phyloP scores from a whole-genome alignment of 2,113 vertebrate genomes.

The Nettapus auritus region DNA sequence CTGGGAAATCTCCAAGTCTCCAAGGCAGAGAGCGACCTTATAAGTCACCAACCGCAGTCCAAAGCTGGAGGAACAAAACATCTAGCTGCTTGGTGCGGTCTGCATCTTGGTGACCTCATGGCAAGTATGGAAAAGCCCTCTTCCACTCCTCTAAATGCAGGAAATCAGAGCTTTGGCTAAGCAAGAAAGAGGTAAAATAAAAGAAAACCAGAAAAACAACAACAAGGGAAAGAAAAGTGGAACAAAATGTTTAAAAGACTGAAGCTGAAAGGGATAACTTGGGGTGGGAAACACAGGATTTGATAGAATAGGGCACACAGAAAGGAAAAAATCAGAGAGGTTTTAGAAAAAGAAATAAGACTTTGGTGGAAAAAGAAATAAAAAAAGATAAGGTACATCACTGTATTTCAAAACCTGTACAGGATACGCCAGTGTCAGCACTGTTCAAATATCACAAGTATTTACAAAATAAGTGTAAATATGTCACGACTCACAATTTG shows the following conservation, averaged over 20 bases:
- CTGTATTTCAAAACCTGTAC: not conserved
- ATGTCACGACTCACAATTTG: not conserved
- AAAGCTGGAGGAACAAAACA: not conserved
- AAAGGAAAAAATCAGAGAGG: not conserved
- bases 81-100: not conserved
- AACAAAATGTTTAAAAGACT: not conserved
- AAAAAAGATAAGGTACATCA: not conserved
- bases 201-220: not conserved
- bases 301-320: not conserved
- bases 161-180: not conserved
- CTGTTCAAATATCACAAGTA: not conserved
- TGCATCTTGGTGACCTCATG: not conserved
- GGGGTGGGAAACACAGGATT: not conserved
- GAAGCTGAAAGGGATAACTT: not conserved
- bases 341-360: not conserved
- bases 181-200: not conserved
- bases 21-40: not conserved
- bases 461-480: not conserved
- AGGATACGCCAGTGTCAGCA: not conserved
- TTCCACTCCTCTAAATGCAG: not conserved
- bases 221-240: not conserved
- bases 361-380: not conserved
- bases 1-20: slow-evolving; percentile 25
- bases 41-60: not conserved
- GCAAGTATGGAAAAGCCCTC: not conserved